phyloP scores from a whole-genome alignment of 2,888 invertebrate species.

The Parnassius smintheus region DNA sequence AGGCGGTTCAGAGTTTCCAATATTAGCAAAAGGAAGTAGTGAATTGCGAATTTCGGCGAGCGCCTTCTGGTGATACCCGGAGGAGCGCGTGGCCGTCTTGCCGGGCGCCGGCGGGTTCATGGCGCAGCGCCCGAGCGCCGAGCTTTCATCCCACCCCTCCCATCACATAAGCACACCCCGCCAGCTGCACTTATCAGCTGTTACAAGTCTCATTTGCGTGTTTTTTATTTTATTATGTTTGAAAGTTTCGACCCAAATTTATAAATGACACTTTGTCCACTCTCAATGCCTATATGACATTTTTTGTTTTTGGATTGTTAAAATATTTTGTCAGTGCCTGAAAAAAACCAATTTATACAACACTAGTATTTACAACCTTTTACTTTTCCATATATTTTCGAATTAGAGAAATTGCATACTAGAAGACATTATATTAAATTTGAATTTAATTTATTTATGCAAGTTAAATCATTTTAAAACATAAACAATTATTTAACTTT shows the following conservation, averaged over 20 bases:
- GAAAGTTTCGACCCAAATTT: slow-evolving; percentile 3
- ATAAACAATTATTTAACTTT: not conserved
- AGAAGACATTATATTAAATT: too few species aligned
- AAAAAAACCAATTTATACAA: slow-evolving; percentile 17
- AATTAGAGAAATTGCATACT: too few species aligned
- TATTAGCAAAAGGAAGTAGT: slow-evolving; percentile 89
- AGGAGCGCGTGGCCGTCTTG: slow-evolving; percentile 85
- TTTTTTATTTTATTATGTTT: slow-evolving; percentile 26
- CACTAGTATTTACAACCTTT: not conserved
- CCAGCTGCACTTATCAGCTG: slow-evolving; percentile 52
- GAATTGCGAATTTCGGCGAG: slow-evolving; percentile 93
- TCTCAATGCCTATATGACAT: slow-evolving; percentile 19
- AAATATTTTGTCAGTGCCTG: slow-evolving; percentile 12
- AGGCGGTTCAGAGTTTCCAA: slow-evolving; percentile 81
- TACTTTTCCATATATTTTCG: not conserved
- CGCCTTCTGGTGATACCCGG: slow-evolving; percentile 93
- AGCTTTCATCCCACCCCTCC: slow-evolving; percentile 78
- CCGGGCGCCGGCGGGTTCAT: slow-evolving; percentile 84
- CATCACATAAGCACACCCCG: slow-evolving; percentile 67
- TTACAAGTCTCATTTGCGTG: slow-evolving; percentile 46
- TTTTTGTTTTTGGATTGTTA: slow-evolving; percentile 5
- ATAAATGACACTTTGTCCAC: slow-evolving; percentile 12
- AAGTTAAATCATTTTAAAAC: not conserved
- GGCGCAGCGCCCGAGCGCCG: slow-evolving; percentile 80
- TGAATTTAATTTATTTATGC: not conserved